Percentiles rank a stretch among this genome's conserved stretches.
These are phyloP conservation scores for Anticlea derivata DNA, from an alignment of 2,888 invertebrate genomes.

Conservation along the genomic window DNA sequence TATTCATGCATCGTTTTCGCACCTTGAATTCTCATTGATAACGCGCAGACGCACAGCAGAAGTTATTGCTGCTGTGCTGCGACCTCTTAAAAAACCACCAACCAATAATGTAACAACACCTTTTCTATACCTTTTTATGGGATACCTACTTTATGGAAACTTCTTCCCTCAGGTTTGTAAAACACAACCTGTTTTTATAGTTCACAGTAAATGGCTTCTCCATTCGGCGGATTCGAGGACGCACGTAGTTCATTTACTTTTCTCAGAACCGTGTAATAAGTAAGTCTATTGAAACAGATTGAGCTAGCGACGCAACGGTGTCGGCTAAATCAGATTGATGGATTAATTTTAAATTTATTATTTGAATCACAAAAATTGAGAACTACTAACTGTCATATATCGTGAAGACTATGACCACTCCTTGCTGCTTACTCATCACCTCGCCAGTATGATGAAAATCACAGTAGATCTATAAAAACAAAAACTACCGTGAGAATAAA, in stretches of 20 bases:
- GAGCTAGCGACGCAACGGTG: not conserved
- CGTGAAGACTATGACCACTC: too few relatives aligned
- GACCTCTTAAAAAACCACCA: too few relatives aligned
- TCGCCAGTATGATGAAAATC: too few relatives aligned
- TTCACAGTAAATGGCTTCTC: not conserved
- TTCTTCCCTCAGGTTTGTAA: constrained; percentile 17
- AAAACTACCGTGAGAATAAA: too few relatives aligned
- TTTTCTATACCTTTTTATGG: constrained; percentile 38
- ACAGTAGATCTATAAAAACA: too few relatives aligned
- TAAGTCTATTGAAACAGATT: not conserved
- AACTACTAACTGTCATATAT: too few relatives aligned
- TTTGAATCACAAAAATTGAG: too few relatives aligned
- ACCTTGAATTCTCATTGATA: too few relatives aligned
- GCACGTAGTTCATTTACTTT: constrained; percentile 2
- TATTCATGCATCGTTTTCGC: too few relatives aligned
- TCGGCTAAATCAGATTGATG: constrained; percentile 7
- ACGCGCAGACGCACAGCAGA: too few relatives aligned
- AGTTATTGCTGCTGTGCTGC: too few relatives aligned
- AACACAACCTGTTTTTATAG: not conserved
- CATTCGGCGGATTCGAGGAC: not conserved
- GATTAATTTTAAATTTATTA: constrained; percentile 6
- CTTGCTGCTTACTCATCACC: too few relatives aligned
- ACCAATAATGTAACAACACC: constrained; percentile 37
- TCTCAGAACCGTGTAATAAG: not conserved
- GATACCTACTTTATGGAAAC: constrained; percentile 27